Evolutionary conservation across 1,140 invertebrate genomes (phyloP).

Genomic region (Pseudobourletiella spinata): DNA sequence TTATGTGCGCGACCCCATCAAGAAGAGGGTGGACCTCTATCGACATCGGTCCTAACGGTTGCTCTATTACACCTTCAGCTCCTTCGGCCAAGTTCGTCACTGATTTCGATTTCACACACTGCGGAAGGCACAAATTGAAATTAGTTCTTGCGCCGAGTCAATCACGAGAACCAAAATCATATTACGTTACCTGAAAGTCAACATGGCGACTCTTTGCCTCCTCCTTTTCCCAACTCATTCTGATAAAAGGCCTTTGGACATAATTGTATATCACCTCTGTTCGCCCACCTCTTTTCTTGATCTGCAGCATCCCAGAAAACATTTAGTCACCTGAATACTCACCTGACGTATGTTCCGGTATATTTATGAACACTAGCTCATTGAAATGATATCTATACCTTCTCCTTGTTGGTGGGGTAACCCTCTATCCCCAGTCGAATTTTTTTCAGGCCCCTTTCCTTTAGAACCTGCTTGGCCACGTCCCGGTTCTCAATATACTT

Average conservation of each 20-base stretch:
- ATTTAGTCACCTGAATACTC: too few species aligned
- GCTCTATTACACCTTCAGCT: constrained; percentile 64
- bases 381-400: too few species aligned
- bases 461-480: constrained; percentile 97
- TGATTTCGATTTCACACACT: constrained; percentile 90
- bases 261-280: constrained; percentile 99
- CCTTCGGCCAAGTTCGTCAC: constrained; percentile 87
- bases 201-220: constrained; percentile 98
- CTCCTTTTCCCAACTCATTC: constrained; percentile 99
- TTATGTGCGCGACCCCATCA: constrained; percentile 17
- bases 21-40: constrained; percentile 26
- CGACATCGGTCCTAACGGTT: constrained; percentile 14
- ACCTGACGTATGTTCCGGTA: too few species aligned
- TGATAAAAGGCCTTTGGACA: constrained; percentile 97
- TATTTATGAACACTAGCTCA: too few species aligned
- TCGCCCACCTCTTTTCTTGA: constrained; percentile 70
- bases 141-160: too few species aligned
- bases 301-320: constrained; percentile 10
- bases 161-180: too few species aligned
- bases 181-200: constrained; percentile 78
- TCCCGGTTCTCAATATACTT: constrained; percentile 99
- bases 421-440: constrained; percentile 98
- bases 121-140: constrained; percentile 41
- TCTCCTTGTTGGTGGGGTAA: constrained; percentile 99
- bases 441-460: constrained; percentile 96